phyloP scores from a whole-genome alignment of 2,113 vertebrate genomes.

The Bothrops jararaca region DNA sequence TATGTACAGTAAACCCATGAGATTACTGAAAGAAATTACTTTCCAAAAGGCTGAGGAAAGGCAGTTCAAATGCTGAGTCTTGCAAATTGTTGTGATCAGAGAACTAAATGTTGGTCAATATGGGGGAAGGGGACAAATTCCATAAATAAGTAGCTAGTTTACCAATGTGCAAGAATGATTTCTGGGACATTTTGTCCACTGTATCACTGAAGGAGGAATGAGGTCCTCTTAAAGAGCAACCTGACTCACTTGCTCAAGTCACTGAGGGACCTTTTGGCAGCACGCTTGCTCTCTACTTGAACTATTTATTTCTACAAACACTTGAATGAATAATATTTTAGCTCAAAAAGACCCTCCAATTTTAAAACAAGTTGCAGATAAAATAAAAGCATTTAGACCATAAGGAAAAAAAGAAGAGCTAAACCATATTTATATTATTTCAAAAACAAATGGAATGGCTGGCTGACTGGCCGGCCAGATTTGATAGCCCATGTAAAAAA shows the following conservation, averaged over 20 bases:
- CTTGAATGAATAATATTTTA: not conserved
- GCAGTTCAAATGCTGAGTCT: constrained; percentile 29
- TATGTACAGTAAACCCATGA: not conserved
- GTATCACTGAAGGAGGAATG: too few relatives aligned
- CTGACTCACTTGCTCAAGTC: not conserved
- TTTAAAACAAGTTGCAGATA: not conserved
- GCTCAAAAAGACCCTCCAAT: not conserved
- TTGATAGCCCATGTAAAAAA: not conserved
- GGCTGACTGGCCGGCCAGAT: not conserved
- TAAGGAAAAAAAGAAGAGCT: not conserved
- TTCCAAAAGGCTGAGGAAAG: constrained; percentile 11
- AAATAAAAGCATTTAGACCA: not conserved
- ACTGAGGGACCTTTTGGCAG: not conserved
- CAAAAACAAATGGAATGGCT: not conserved
- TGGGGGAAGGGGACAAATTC: not conserved
- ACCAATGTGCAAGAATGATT: not conserved
- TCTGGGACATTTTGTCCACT: not conserved
- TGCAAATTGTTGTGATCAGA: not conserved
- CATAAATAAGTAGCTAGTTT: not conserved
- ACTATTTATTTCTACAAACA: not conserved
- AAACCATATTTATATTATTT: not conserved
- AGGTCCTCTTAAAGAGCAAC: not conserved
- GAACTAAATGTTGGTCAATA: not conserved
- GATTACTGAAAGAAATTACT: constrained; percentile 26
- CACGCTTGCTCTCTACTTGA: not conserved